Base-by-base conservation (phyloP, 2,797 vertebrate species). In the Fundulus diaphanus region DNA sequence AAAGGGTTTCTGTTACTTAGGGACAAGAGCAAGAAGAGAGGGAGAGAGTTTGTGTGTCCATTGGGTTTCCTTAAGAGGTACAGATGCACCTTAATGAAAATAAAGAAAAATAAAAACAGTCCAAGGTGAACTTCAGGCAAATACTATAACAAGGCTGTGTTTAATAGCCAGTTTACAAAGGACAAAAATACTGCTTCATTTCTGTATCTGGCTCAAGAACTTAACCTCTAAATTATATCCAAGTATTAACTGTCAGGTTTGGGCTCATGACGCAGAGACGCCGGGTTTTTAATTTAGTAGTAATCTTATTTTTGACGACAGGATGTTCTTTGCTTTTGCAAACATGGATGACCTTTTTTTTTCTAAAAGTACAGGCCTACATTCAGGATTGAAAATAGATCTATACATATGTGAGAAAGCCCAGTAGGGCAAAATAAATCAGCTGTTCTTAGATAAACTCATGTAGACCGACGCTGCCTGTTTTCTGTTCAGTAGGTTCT, bases 81-180 rank as follows among this genome's bases (percentile, higher is more conserved):
- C 20, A 57, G 18, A 68, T 57, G 4, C 22, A 72, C 54, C 54
- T 83, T 79, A 74, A 74, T 57, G 72, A 70, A 68, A 73, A 74
- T 6, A 72, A 24, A 67, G 11, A 42, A 69, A 70, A 73, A 72
- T 3, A 73, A n/a, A 69, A 40, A 65, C 9, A 77, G 46, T n/a
- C 40, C 70, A 83, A 65, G 73, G 51, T 72, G 78, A 68, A 76
- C 29, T 84, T 78, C 52, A 74, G 70, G 65, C 29, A 76, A 74
- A 87, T 70, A 49, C 20, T 68, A 52, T 40, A 67, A 80, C 27
- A 70, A 70, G 65, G 29, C 7, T 56, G 61, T 68, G 72, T 74
- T 78, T 76, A 67, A 81, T 74, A 27, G 59, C 11, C 15, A n/a
- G 49, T 56, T 81, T 56, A 27, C 70, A 72, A 74, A 70, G 5